Percentiles rank a stretch among this genome's conserved stretches.
Conservation (phyloP, 2,113 vertebrate genomes). For the Misgurnus anguillicaudatus region DNA sequence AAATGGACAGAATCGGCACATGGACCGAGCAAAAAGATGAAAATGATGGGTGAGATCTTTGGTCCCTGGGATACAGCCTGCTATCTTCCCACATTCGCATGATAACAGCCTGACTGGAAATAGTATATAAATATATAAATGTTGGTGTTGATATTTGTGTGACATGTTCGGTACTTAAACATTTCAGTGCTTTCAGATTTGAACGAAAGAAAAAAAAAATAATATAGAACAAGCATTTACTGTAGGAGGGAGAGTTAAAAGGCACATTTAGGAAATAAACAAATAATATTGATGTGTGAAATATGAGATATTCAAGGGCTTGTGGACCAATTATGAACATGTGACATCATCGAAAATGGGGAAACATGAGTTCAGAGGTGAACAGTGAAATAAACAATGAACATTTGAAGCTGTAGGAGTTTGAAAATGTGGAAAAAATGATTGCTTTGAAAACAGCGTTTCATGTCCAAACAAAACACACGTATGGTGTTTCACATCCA, state of each 20-base stretch:
- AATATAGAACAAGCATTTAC: background rate
- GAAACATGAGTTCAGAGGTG: background rate
- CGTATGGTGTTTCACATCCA: background rate
- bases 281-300: background rate
- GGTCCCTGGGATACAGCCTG: slow-evolving; percentile 59
- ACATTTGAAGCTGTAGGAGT: background rate
- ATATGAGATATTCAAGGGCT: background rate
- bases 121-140: slow-evolving; percentile 15
- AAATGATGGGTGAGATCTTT: slow-evolving; percentile 66
- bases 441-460: background rate
- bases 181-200: background rate
- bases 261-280: background rate
- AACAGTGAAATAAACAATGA: background rate
- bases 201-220: too few species aligned
- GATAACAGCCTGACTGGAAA: slow-evolving; percentile 10
- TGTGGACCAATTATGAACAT: too few species aligned
- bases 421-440: background rate
- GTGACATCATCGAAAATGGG: too few species aligned
- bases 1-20: slow-evolving; percentile 13
- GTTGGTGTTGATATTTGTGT: slow-evolving; percentile 47
- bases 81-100: slow-evolving; percentile 58
- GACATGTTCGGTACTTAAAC: slow-evolving; percentile 50
- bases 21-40: slow-evolving; percentile 58
- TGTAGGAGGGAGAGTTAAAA: background rate
- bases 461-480: background rate